Conservation (phyloP, 2,797 vertebrate genomes). For the Uromys caudimaculatus region DNA sequence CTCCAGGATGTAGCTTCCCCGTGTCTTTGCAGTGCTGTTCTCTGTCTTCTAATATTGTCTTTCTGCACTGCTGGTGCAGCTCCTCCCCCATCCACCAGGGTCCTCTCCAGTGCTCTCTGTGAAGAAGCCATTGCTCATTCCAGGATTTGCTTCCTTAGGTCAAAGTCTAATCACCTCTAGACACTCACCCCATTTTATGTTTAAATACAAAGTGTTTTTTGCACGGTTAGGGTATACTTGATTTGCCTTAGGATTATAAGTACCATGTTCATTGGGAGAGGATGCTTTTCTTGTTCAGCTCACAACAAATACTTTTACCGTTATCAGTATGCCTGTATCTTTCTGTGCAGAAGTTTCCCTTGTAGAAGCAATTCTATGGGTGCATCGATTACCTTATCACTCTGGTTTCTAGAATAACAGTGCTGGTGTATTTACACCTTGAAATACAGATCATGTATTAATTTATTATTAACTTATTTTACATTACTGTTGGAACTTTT, state of each 20-base stretch:
- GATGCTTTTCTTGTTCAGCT: constrained; percentile 26
- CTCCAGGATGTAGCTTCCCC: neutral
- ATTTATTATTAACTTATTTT: constrained; percentile 40
- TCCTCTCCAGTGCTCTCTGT: neutral
- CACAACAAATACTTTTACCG: neutral
- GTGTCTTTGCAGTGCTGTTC: neutral
- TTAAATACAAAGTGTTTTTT: constrained; percentile 38
- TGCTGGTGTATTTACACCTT: constrained; percentile 8
- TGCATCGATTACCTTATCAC: neutral
- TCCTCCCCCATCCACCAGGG: neutral
- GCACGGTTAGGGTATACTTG: neutral
- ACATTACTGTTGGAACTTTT: constrained; percentile 27
- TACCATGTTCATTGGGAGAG: neutral
- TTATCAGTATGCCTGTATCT: neutral
- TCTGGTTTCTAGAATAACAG: constrained; percentile 29
- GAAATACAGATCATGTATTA: constrained; percentile 14
- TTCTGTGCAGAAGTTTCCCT: neutral
- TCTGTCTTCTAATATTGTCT: neutral
- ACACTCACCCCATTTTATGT: constrained; percentile 23
- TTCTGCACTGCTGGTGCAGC: neutral
- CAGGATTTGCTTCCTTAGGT: constrained; percentile 5
- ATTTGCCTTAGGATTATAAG: constrained; percentile 18
- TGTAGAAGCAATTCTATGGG: constrained; percentile 9
- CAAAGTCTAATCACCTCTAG: neutral
- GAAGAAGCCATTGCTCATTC: neutral